phyloP scores from a whole-genome alignment of 2,888 invertebrate genomes.

The Apamea sordens region DNA sequence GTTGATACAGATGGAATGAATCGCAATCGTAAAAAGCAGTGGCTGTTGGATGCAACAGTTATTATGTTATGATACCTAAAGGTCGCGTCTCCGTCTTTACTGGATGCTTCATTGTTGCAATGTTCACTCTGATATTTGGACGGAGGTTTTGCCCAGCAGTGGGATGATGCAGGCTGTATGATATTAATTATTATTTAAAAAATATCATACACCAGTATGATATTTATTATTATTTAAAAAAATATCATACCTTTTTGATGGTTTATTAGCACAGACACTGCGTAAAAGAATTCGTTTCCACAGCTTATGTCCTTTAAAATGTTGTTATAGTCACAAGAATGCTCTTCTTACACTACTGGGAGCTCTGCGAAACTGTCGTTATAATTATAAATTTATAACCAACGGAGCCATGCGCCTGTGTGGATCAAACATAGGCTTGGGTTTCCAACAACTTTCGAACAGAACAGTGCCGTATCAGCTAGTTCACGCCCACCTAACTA shows the following conservation, averaged over 20 bases:
- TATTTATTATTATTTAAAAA: not conserved
- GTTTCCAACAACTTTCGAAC: not conserved
- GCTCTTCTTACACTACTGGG: not conserved
- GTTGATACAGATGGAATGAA: conserved; percentile 50
- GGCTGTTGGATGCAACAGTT: not conserved
- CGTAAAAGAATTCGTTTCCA: conserved; percentile 9
- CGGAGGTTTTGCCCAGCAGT: not conserved
- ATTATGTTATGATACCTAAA: not conserved
- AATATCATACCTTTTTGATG: not conserved
- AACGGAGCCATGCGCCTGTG: not conserved
- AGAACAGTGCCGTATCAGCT: not conserved
- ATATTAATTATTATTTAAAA: not conserved
- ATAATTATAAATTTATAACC: not conserved
- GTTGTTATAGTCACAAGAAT: conserved; percentile 5
- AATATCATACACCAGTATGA: not conserved
- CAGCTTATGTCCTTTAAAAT: conserved; percentile 1
- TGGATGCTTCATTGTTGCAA: not conserved
- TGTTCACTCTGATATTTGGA: not conserved
- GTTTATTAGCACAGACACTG: not conserved
- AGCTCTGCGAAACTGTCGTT: conserved; percentile 1
- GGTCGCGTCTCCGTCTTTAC: not conserved
- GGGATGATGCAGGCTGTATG: not conserved
- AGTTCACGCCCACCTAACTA: conserved; percentile 7
- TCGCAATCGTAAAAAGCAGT: not conserved
- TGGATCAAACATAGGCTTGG: not conserved